These are phyloP conservation scores for Magallana ariakensis DNA, from an alignment of 1,140 invertebrate genomes.

Conservation along the genomic window DNA sequence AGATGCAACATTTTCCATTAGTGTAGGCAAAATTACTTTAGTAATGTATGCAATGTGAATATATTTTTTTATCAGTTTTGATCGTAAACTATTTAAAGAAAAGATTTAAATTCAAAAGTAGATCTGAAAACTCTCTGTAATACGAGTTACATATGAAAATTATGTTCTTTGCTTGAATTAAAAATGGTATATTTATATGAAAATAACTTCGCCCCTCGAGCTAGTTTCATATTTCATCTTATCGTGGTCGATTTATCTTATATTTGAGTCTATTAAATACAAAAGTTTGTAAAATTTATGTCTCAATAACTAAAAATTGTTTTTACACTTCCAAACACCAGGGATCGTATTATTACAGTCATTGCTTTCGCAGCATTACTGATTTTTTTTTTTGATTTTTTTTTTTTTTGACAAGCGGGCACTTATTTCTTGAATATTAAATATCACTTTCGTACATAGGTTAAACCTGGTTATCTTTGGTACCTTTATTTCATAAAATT, in stretches of 20 bases:
- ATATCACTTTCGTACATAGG: too few species aligned
- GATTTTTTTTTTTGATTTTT: not conserved
- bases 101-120: not conserved
- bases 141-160: conserved; percentile 26
- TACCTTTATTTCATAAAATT: too few species aligned
- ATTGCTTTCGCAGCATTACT: not conserved
- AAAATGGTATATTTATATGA: conserved; percentile 30
- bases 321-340: not conserved
- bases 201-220: not conserved
- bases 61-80: not conserved
- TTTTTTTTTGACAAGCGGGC: not conserved
- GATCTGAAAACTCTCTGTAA: not conserved
- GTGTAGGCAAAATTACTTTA: too few species aligned
- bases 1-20: too few species aligned
- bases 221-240: conserved; percentile 29
- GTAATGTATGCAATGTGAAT: too few species aligned
- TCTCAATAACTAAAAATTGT: not conserved
- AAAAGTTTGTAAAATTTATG: conserved; percentile 19
- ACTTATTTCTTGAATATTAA: not conserved
- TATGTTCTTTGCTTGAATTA: conserved; percentile 22
- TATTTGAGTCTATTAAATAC: conserved; percentile 16
- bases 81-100: not conserved
- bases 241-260: conserved; percentile 27
- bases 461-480: too few species aligned
- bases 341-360: conserved; percentile 3